Evolutionary conservation across 2,888 invertebrate species (phyloP), one percentile per base, ranked within the genome.

Genomic region (Ptilodon capucinus): DNA sequence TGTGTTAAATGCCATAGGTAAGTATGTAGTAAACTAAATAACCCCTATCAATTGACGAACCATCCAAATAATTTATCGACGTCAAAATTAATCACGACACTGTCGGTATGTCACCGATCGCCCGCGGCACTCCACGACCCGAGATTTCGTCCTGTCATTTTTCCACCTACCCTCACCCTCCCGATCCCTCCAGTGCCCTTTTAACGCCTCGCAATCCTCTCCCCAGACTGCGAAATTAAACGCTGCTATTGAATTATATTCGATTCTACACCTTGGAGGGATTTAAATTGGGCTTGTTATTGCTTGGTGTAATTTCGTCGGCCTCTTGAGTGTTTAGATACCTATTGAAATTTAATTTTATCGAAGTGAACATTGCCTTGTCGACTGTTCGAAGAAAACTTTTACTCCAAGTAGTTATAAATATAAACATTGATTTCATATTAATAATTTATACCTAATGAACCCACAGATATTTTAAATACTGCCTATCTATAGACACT

Each of bases 131-230:
- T 39, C 49, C 46, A 47, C 48, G 60, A 48, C 51, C 71, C 67
- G 66, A 75, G 74, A 75, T 80, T 38, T 79, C 71, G 71, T 75
- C 66, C 68, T 68, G 67, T 65, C 69, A 80, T 77, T 81, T 79
- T 66, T 79, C 77, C 71, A 68, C 77, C 77, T 68, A 68, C 74
- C 72, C 74, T 76, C 76, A 71, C 78, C 81, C 80, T 75, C 69
- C 54, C 48, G 43, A 43, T 61, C 68, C 73, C 75, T 78, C 79
- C 70, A 71, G 68, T 75, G 71, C 77, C 84, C 84, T 82, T 81
- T 82, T 84, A 79, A 79, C 85, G 80, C 85, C 76, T 80, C 70
- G 65, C 57, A 70, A 73, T 83, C 81, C 79, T 67, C 63, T 69
- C 72, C 60, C 68, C 59, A 50, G 55, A 63, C 65, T 59, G 63